Percentiles rank a stretch among this genome's conserved stretches.
Evolutionary conservation across 2,113 vertebrate genomes (phyloP).

Genomic region (human (Homo sapiens)): GRCh38 chr5:143500001-143500500

Average conservation of each 20-base stretch:
- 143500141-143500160: not conserved
- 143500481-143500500: not conserved
- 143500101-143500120: not conserved
- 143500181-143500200: not conserved
- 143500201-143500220: not conserved
- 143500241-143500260: not conserved
- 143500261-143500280: not conserved
- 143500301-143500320: not conserved
- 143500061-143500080: not conserved
- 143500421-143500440: not conserved
- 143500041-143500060: not conserved
- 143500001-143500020: not conserved
- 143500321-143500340: not conserved
- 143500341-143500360: not conserved
- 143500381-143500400: not conserved
- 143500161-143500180: constrained; percentile 33
- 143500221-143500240: not conserved
- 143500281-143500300: not conserved
- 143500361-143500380: not conserved
- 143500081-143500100: not conserved
- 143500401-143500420: not conserved
- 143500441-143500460: not conserved
- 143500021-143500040: not conserved
- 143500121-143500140: constrained; percentile 36
- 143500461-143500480: not conserved